phyloP scores from a whole-genome alignment of 2,888 invertebrate species.

The Seira musarum region DNA sequence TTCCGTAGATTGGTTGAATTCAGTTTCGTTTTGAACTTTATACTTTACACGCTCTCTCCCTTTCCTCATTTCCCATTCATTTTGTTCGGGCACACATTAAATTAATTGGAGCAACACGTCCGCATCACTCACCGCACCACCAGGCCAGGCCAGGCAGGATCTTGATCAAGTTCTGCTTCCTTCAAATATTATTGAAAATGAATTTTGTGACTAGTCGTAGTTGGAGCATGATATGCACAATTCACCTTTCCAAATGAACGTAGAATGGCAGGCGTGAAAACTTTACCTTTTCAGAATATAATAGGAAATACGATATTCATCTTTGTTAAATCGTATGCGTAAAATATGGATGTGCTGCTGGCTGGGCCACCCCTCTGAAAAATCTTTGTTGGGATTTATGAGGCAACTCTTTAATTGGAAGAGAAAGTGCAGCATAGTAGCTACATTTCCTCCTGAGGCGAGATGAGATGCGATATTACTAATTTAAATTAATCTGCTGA shows the following conservation, averaged over 20 bases:
- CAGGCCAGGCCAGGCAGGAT: too few relatives aligned
- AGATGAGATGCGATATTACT: background rate
- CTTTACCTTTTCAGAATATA: background rate
- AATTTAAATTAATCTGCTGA: slow-evolving; percentile 3
- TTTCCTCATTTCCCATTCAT: slow-evolving; percentile 31
- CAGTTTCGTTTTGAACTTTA: slow-evolving; percentile 7
- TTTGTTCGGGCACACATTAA: slow-evolving; percentile 47
- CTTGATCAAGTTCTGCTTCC: background rate
- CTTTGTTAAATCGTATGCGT: background rate
- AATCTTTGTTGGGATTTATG: background rate
- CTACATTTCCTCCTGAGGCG: background rate
- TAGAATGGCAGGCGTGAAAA: background rate
- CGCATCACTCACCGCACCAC: slow-evolving; percentile 15
- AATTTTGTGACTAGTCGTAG: too few relatives aligned
- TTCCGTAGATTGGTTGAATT: too few relatives aligned
- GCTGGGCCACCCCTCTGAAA: background rate
- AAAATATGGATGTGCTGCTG: background rate
- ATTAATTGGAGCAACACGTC: slow-evolving; percentile 55
- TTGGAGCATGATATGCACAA: too few relatives aligned
- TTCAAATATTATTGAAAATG: background rate
- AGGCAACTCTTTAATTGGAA: background rate
- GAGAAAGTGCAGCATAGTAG: too few relatives aligned
- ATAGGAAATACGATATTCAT: background rate
- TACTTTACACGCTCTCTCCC: slow-evolving; percentile 22
- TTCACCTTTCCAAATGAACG: background rate